Conservation (phyloP, 2,888 invertebrate genomes). For the Euplexia lucipara region DNA sequence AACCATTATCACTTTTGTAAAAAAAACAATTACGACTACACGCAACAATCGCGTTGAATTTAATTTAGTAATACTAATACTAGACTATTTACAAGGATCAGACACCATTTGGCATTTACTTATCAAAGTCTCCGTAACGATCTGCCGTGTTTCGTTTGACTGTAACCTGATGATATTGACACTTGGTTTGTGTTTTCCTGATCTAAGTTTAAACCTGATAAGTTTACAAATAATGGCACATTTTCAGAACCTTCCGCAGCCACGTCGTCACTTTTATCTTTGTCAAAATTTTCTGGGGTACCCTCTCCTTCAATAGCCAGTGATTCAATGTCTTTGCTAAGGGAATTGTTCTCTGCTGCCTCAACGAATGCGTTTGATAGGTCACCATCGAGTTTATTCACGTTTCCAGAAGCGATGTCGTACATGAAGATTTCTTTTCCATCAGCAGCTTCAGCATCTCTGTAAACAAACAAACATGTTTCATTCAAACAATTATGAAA, state of each 20-base stretch:
- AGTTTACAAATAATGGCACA: slow-evolving; percentile 89
- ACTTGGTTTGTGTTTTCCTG: slow-evolving; percentile 82
- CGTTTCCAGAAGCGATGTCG: slow-evolving; percentile 93
- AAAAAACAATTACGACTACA: slow-evolving; percentile 83
- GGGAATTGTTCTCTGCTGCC: slow-evolving; percentile 96
- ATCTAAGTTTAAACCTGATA: slow-evolving; percentile 85
- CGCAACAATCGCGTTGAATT: slow-evolving; percentile 83
- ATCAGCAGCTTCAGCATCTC: slow-evolving; percentile 85
- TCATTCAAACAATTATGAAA: slow-evolving; percentile 21
- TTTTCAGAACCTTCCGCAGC: slow-evolving; percentile 85
- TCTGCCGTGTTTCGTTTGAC: slow-evolving; percentile 89
- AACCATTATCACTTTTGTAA: slow-evolving; percentile 89
- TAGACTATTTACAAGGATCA: slow-evolving; percentile 87
- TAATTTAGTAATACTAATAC: slow-evolving; percentile 89
- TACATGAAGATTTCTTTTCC: slow-evolving; percentile 97
- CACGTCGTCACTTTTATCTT: slow-evolving; percentile 73
- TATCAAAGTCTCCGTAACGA: slow-evolving; percentile 84
- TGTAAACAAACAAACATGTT: slow-evolving; percentile 73
- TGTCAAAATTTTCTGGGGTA: slow-evolving; percentile 83
- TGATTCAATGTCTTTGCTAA: slow-evolving; percentile 92
- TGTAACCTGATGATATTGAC: slow-evolving; percentile 88
- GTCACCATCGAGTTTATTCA: slow-evolving; percentile 95
- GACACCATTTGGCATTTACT: slow-evolving; percentile 71
- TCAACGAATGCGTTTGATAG: slow-evolving; percentile 96
- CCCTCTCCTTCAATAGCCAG: slow-evolving; percentile 90